Evolutionary conservation across 2,888 invertebrate genomes (phyloP), one percentile per base, ranked within the genome.

Genomic region (Morpho deidamia): DNA sequence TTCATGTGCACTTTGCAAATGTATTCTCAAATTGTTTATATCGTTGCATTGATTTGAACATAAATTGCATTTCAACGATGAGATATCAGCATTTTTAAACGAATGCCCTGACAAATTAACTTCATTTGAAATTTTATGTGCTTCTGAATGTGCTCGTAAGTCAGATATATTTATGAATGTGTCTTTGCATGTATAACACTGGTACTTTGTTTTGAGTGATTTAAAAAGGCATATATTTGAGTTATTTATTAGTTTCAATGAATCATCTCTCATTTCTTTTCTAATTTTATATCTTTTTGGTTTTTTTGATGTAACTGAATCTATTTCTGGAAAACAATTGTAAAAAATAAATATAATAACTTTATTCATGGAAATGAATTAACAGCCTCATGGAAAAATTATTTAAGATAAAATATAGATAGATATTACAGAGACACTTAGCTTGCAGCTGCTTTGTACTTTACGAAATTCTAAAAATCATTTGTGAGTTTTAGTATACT

Each of bases 81-180:
- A 72, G 9, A 82, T 76, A 8, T 83, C 83, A 0, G 70, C 79
- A 39, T 70, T 77, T 55, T 69, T 69, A 43, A 55, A 74, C 0
- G 72, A 68, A 74, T 50, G 23, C 52, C 59, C 40, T 60, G 62
- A 38, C 0, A 63, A 55, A 11, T 74, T 51, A 5, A 45, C 23
- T 32, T 51, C n/a, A n/a, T n/a, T 35, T 10, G 9, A 14, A 7
- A 11, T 33, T 63, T 0, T 9, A 7, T 55, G 55, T 10, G 10
- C 11, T n/a, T 12, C 41, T 12, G 62, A 59, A 46, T 79, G 80
- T 0, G 41, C 59, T 45, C 74, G 58, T 1, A 81, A 33, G 0
- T 71, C 65, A 2, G 52, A 46, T 12, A 80, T 72, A 0, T 70
- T 64, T 7, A 71, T 54, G 42, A 68, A 81, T 0, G 62, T 54